Evolutionary conservation across 2,888 invertebrate species (phyloP), one percentile per base, ranked within the genome.

Genomic region (Amblyteles armatorius): DNA sequence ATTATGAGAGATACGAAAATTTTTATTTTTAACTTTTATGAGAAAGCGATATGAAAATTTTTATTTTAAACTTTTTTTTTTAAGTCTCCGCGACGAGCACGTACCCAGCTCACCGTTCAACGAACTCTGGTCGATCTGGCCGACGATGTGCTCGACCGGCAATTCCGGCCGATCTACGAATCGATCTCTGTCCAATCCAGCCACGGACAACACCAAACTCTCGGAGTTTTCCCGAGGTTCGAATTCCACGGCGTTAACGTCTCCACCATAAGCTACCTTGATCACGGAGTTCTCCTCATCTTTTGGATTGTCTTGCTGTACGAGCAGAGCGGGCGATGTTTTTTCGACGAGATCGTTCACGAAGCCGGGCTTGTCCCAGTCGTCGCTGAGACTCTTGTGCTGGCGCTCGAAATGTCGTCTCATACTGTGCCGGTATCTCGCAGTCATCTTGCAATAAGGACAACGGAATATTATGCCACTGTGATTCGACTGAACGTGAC

Each of bases 401-500:
- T 87, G 88, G 5, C 87, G 83, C 44, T 88, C 87, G 82, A 90
- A 89, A 69, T 90, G 90, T 33, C 89, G 69, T 67, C 86, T 78
- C 88, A 90, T 87, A 63, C 88, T 90, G 48, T 90, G 89, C 33
- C 87, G 79, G 69, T 89, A 88, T 26, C 88, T 79, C 1, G 86
- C 88, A 1, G 88, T 87, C 88, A 88, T 88, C 73, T 86, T 76
- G 52, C 90, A 90, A 67, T 85, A 90, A 0, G 90, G 89, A 82
- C 90, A 90, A 22, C 88, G 86, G 78, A 87, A 90, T 65, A 88
- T 79, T 57, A 90, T 86, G 94, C 94, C 90, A 94, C 94, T 72
- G 91, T 91, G 71, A 92, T 86, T 76, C 93, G 87, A 92, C 94
- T 95, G 33, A 90, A 88, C 82, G 78, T 92, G 88, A 77, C 91